Percentiles rank a stretch among this genome's conserved stretches.
Conservation (phyloP, 1,140 invertebrate species). For the Cataglyphis hispanica region DNA sequence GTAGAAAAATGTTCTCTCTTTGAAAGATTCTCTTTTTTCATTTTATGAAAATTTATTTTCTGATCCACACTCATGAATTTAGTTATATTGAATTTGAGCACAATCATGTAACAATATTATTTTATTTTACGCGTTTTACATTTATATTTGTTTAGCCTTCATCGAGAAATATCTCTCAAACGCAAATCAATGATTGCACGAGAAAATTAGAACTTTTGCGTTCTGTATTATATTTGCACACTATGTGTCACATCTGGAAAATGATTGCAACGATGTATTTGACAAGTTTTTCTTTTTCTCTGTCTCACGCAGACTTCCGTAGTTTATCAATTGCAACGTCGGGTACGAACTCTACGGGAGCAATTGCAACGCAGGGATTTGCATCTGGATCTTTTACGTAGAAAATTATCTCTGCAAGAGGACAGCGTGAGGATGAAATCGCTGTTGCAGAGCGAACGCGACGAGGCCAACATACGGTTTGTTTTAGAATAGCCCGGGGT, state of each 20-base stretch:
- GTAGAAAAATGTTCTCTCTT: neutral
- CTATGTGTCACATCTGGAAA: neutral
- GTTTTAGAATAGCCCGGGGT: neutral
- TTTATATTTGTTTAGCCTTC: neutral
- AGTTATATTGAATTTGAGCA: neutral
- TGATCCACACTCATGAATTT: neutral
- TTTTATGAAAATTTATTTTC: conserved; percentile 4
- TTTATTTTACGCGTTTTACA: neutral
- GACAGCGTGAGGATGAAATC: conserved; percentile 90
- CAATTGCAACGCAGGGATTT: conserved; percentile 96
- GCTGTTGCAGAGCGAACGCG: conserved; percentile 89
- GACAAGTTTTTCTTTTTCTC: conserved; percentile 10
- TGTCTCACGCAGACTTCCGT: conserved; percentile 89
- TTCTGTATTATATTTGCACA: conserved; percentile 22
- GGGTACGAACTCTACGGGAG: conserved; percentile 93
- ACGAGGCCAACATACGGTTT: conserved; percentile 91
- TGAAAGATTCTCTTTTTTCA: neutral
- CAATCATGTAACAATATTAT: conserved; percentile 1
- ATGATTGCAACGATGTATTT: no score
- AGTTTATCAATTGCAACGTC: conserved; percentile 93
- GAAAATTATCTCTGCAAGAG: conserved; percentile 94
- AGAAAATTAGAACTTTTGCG: neutral
- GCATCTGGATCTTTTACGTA: conserved; percentile 94
- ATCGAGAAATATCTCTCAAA: neutral
- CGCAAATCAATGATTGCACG: neutral